phyloP scores from a whole-genome alignment of 30 jellyfish, hydroid and myxozoan genomes.

The Mastigias papua region DNA sequence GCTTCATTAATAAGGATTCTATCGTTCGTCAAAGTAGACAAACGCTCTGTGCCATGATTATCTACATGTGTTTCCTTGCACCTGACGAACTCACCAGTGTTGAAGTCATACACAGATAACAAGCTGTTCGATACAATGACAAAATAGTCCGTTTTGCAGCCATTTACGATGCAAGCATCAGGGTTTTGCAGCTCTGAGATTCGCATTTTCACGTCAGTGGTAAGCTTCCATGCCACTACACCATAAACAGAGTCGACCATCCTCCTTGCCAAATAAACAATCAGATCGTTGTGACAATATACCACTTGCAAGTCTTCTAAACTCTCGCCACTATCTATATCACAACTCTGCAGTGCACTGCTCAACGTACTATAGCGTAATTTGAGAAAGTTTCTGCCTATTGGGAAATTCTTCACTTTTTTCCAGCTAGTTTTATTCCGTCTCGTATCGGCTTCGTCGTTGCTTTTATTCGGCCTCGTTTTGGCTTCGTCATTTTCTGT shows the following conservation, averaged over 20 bases:
- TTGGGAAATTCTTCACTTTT: constrained; percentile 26
- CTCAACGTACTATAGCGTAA: constrained; percentile 53
- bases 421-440: constrained; percentile 1
- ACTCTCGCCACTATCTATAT: constrained; percentile 44
- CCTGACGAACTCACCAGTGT: constrained; percentile 46
- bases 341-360: constrained; percentile 38
- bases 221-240: constrained; percentile 63
- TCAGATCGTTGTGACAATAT: constrained; percentile 22
- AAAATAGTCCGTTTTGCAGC: neutral
- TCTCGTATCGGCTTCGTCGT: constrained; percentile 11
- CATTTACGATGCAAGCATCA: constrained; percentile 43
- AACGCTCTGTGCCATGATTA: constrained; percentile 24
- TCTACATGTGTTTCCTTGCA: constrained; percentile 25
- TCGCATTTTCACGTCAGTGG: constrained; percentile 59
- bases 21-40: neutral
- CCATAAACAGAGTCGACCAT: constrained; percentile 49
- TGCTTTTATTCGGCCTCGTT: neutral
- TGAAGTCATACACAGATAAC: constrained; percentile 24
- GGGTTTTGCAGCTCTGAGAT: constrained; percentile 63
- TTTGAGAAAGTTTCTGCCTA: constrained; percentile 56
- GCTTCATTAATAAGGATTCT: constrained; percentile 21
- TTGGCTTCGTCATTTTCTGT: neutral
- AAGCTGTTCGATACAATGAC: constrained; percentile 37
- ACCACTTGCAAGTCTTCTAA: constrained; percentile 38
- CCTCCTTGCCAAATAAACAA: constrained; percentile 54